A percentile compares a stretch with the other conserved stretches of the same genome.
These are phyloP conservation scores for Pecten maximus DNA, from an alignment of 2,888 invertebrate genomes.

Conservation along the genomic window DNA sequence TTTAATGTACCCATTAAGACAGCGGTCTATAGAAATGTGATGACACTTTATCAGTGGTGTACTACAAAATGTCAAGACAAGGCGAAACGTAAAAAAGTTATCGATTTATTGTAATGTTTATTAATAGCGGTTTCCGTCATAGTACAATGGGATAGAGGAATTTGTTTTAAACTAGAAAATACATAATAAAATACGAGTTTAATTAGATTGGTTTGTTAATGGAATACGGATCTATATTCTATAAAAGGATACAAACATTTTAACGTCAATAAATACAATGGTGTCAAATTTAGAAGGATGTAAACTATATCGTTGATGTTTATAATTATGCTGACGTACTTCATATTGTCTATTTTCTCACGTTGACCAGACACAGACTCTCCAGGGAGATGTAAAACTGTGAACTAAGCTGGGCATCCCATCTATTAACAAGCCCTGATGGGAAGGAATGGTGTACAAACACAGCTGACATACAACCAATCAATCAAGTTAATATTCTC, in stretches of 20 bases:
- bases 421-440: not conserved
- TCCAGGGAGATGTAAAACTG: not conserved
- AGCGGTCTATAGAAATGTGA: not conserved
- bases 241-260: no score
- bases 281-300: no score
- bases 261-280: no score
- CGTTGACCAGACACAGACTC: not conserved
- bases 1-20: not conserved
- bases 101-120: constrained; percentile 1
- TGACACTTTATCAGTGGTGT: not conserved
- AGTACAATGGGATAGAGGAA: no score
- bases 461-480: not conserved
- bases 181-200: no score
- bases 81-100: not conserved
- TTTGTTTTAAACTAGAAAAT: no score
- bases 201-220: no score
- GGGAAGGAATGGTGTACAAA: not conserved
- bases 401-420: not conserved
- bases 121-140: not conserved
- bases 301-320: not conserved
- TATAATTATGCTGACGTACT: not conserved
- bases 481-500: not conserved
- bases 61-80: not conserved
- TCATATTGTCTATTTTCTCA: not conserved
- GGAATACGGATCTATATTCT: no score